Evolutionary conservation across 2,797 vertebrate genomes (phyloP).

Genomic region (Anas flavirostris): DNA sequence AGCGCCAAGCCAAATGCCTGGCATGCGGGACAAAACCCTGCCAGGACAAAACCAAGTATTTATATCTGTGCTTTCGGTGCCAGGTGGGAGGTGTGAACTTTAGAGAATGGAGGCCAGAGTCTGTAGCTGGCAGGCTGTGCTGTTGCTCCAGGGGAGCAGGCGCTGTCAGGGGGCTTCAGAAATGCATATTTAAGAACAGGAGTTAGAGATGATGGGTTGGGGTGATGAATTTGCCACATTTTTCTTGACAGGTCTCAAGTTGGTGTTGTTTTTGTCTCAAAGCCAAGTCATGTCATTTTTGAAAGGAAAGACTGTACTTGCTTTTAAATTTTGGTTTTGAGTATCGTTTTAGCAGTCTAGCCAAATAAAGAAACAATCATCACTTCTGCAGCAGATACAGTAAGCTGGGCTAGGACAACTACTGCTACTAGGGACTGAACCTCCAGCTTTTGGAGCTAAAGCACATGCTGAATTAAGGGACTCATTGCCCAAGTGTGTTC

Average conservation of each 20-base stretch:
- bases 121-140: neutral
- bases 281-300: neutral
- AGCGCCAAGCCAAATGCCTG: constrained; percentile 21
- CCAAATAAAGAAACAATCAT: neutral
- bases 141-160: neutral
- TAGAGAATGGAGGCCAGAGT: neutral
- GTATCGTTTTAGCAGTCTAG: neutral
- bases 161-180: neutral
- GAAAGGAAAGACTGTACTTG: neutral
- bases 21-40: neutral
- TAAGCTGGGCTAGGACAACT: neutral
- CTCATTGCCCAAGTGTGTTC: neutral
- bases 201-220: neutral
- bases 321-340: neutral
- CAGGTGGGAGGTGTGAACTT: neutral
- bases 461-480: neutral
- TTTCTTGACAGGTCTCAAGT: neutral
- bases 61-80: constrained; percentile 3
- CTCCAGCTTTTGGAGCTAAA: neutral
- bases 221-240: neutral
- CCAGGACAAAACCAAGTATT: constrained; percentile 6
- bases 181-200: neutral
- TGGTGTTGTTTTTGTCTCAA: neutral
- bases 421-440: neutral
- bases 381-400: neutral